phyloP scores from a whole-genome alignment of 2,888 invertebrate species.

The Lasioglossum vierecki region DNA sequence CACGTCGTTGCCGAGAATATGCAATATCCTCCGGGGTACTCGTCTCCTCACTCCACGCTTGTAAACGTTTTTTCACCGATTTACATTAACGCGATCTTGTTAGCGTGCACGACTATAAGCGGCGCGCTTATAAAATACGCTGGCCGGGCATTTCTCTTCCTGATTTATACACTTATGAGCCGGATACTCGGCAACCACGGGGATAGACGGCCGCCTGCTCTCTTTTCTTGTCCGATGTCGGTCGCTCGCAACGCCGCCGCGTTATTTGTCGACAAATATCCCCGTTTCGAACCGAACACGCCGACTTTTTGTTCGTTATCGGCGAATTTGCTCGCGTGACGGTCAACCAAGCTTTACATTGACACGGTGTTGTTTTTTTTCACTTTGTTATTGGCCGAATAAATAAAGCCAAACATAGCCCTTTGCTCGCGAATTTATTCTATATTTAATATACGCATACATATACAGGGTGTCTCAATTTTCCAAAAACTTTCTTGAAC shows the following conservation, averaged over 20 bases:
- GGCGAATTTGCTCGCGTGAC: neutral
- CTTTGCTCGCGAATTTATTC: too few species aligned
- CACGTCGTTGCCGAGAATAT: constrained; percentile 53
- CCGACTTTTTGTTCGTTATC: neutral
- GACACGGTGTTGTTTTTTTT: too few species aligned
- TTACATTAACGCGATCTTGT: constrained; percentile 56
- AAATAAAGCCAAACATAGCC: too few species aligned
- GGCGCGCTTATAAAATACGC: constrained; percentile 40
- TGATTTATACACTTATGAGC: constrained; percentile 57
- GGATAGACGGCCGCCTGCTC: constrained; percentile 26
- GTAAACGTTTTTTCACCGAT: constrained; percentile 31
- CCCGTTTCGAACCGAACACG: constrained; percentile 5
- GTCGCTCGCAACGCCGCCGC: neutral
- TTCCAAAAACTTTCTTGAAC: too few species aligned
- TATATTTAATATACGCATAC: too few species aligned
- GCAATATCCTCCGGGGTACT: constrained; percentile 41
- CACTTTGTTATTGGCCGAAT: too few species aligned
- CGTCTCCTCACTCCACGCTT: neutral
- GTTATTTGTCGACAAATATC: constrained; percentile 36
- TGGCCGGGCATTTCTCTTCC: constrained; percentile 44
- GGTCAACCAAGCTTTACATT: neutral
- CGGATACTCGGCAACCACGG: constrained; percentile 19
- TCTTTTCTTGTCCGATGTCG: constrained; percentile 6
- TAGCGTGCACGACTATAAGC: constrained; percentile 31
- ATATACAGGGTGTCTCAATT: too few species aligned